A percentile compares a stretch with the other conserved stretches of the same genome.
phyloP scores from a whole-genome alignment of 2,888 invertebrate species.

The Beris chalybata region DNA sequence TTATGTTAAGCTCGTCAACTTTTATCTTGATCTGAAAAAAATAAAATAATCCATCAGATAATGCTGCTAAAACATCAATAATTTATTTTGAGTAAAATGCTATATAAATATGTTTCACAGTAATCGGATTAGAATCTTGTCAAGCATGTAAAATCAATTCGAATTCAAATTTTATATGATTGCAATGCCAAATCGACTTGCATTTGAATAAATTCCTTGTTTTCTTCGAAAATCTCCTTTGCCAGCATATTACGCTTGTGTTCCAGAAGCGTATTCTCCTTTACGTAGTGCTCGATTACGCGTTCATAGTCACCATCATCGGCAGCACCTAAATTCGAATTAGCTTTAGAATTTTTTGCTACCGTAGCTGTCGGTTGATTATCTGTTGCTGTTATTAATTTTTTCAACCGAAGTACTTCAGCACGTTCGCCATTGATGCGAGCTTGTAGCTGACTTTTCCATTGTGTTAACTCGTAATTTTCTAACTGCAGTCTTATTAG shows the following conservation, averaged over 20 bases:
- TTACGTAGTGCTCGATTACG: slow-evolving; percentile 59
- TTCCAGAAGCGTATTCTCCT: slow-evolving; percentile 69
- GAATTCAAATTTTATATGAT: slow-evolving; percentile 22
- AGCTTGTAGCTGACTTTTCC: slow-evolving; percentile 69
- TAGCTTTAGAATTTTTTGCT: slow-evolving; percentile 23
- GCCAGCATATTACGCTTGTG: slow-evolving; percentile 68
- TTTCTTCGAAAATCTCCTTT: slow-evolving; percentile 72
- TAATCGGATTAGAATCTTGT: too few relatives aligned
- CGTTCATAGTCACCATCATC: slow-evolving; percentile 56
- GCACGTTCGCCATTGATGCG: slow-evolving; percentile 73
- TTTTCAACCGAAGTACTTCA: slow-evolving; percentile 68
- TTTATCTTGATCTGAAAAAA: too few relatives aligned
- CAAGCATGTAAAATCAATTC: too few relatives aligned
- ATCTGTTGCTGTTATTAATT: slow-evolving; percentile 55
- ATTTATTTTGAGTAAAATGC: too few relatives aligned
- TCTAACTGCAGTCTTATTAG: slow-evolving; percentile 66
- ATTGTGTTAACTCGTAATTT: slow-evolving; percentile 66
- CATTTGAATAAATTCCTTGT: slow-evolving; percentile 70
- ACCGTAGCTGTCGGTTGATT: slow-evolving; percentile 51
- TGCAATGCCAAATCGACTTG: slow-evolving; percentile 65
- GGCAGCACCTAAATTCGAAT: slow-evolving; percentile 5
- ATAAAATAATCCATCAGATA: too few relatives aligned
- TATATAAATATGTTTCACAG: too few relatives aligned
- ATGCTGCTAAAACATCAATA: too few relatives aligned
- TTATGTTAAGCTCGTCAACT: too few relatives aligned